Base-by-base conservation (phyloP, 2,113 vertebrate species). In the Ramphastos sulfuratus region DNA sequence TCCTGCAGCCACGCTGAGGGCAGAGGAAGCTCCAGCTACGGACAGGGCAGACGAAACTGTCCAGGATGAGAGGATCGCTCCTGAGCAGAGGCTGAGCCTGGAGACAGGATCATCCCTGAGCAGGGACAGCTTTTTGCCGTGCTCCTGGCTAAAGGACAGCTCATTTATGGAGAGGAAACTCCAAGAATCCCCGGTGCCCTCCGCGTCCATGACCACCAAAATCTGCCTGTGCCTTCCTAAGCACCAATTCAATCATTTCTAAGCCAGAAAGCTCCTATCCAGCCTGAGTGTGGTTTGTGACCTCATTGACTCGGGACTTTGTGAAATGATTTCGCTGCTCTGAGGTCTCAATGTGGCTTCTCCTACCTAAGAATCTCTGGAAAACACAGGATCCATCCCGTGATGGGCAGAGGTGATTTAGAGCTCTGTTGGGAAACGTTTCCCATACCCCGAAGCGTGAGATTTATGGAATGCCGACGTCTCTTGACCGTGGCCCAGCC, bases 391-490 rank as follows among this genome's bases (percentile, higher is more conserved):
- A 31, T 66, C 65, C 64, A 50, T 67, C 91, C 84, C 76, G 71
- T 37, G 73, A 46, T 23, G 11, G 88, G 52, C 78, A 59, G 81
- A 46, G 27, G 81, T 84, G 84, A 90, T 94, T 92, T 64, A 90
- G 52, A 71, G 82, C 60, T 89, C 72, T 88, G 67, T 77, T 87
- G 87, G 92, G 92, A 85, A 73, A 82, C 0, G 5, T 70, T 95
- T 94, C 90, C 92, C 28, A 1, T 87, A 28, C 44, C 37, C 80
- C 48, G 87, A 75, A 91, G 85, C 25, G 89, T 73, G 93, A 95
- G 92, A 94, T 87, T 74, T 92, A 94, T 89, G 81, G 72, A 89
- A 87, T 30, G 71, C 78, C 16, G 23, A 69, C 4, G 2, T 52
- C 37, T 54, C 73, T 58, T 73, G 85, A 70, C 71, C 59, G 28